Evolutionary conservation across 2,113 vertebrate genomes (phyloP), one percentile per base, ranked within the genome.

Genomic region (Pseudorhombus dupliciocellatus): DNA sequence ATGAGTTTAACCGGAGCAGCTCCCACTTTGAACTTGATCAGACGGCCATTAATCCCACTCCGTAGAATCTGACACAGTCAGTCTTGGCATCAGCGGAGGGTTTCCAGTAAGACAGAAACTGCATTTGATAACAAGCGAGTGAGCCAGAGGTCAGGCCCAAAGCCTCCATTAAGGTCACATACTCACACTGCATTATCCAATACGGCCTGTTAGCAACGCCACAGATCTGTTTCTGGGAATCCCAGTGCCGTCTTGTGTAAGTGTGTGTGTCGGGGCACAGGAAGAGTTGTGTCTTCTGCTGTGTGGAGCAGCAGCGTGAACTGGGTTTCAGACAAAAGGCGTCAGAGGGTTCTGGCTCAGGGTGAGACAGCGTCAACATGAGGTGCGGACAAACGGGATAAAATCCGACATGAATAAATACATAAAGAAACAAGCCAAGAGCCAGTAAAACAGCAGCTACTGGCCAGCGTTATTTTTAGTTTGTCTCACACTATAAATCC

Each of bases 1-100:
- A 90, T 85, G 83, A 88, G 84, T 90, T 91, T 79, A 90, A 84
- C 85, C 77, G 51, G 77, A 64, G 70, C 79, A 73, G 83, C 86
- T 72, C 79, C 72, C 76, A 67, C 79, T 87, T 86, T 89, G 87
- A 88, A 91, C 89, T 88, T 83, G 84, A 91, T 91, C 87, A 85
- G 80, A 87, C 78, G 66, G 65, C 73, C 77, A 83, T 87, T 89
- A 91, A 88, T 89, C 88, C 60, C 22, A 63, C 84, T 67, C 63
- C 64, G 66, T 24, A 69, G 80, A 80, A 84, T 87, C 80, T 8
- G 70, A 87, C 79, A 61, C 70, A 83, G 83, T 75, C 44, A 5
- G 80, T 71, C 66, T 81, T 90, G 90, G 89, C 89, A 88, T 80
- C 75, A 26, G 4, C 55, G 62, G 73, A 81, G 74, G 85, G 65